These are phyloP conservation scores for Tetragnatha versicolor DNA, from an alignment of 1,140 invertebrate species.

Conservation along the genomic window DNA sequence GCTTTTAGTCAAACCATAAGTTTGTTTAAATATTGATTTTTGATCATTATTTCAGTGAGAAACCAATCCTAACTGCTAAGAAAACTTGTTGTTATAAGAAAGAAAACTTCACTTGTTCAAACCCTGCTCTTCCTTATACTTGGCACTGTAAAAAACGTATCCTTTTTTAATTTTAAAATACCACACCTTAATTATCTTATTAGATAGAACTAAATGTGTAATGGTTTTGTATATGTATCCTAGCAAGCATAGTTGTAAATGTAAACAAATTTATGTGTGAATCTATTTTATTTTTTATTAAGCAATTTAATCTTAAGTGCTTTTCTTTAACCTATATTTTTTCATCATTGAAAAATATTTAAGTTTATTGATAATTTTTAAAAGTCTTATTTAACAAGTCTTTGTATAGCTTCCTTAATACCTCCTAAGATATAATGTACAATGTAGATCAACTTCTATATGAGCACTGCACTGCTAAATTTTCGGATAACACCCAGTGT, in stretches of 20 bases:
- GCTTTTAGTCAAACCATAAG: background rate
- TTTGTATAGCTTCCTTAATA: conserved; percentile 2
- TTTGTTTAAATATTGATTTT: background rate
- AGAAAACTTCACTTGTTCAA: conserved; percentile 67
- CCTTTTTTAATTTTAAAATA: conserved; percentile 58
- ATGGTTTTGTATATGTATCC: no score
- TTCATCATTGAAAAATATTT: no score
- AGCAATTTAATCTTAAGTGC: no score
- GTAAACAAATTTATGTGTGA: no score
- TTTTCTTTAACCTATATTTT: no score
- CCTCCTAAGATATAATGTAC: conserved; percentile 76
- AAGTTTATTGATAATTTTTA: no score
- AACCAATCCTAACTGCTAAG: conserved; percentile 58
- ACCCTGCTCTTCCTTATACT: conserved; percentile 78
- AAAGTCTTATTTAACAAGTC: no score
- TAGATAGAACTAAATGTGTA: no score
- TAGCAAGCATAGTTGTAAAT: no score
- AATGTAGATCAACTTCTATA: conserved; percentile 88
- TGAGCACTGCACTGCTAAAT: conserved; percentile 85
- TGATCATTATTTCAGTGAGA: conserved; percentile 59
- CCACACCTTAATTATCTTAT: background rate
- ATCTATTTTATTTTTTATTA: no score
- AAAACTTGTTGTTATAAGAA: conserved; percentile 63
- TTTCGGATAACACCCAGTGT: conserved; percentile 88
- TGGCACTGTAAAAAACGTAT: conserved; percentile 79